phyloP scores from a whole-genome alignment of 2,888 invertebrate species.

The Sarcophaga subvicina region DNA sequence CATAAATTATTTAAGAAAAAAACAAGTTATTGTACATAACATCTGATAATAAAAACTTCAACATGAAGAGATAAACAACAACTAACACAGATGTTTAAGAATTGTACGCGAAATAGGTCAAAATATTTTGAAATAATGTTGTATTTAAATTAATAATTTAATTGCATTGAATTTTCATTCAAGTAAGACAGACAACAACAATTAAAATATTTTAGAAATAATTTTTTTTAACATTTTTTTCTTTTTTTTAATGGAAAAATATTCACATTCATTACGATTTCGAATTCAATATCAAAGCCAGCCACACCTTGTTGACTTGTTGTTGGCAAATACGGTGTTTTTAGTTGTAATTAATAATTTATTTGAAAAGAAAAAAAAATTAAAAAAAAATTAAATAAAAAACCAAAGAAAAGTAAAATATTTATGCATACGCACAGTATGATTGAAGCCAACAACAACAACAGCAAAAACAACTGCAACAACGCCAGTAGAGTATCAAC shows the following conservation, averaged over 20 bases:
- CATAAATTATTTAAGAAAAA: background rate
- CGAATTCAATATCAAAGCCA: background rate
- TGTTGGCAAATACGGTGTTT: too few relatives aligned
- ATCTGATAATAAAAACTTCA: background rate
- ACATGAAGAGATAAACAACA: background rate
- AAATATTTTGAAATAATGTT: too few relatives aligned
- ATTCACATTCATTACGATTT: background rate
- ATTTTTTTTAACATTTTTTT: background rate
- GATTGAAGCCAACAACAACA: background rate
- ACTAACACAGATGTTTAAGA: background rate
- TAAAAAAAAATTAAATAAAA: background rate
- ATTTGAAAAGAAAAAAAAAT: too few relatives aligned
- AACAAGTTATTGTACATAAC: constrained; percentile 40
- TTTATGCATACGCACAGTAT: constrained; percentile 23
- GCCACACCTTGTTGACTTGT: background rate
- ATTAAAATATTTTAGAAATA: background rate
- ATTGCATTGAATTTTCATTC: background rate
- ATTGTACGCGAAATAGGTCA: too few relatives aligned
- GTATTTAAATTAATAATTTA: too few relatives aligned
- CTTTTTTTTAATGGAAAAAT: background rate
- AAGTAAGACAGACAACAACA: background rate
- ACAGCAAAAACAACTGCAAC: background rate
- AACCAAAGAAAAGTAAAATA: background rate
- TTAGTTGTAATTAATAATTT: too few relatives aligned
- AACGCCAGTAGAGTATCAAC: background rate